Percentiles rank a stretch among this genome's conserved stretches.
phyloP scores from a whole-genome alignment of 1,140 invertebrate species.

The Globodera rostochiensis region DNA sequence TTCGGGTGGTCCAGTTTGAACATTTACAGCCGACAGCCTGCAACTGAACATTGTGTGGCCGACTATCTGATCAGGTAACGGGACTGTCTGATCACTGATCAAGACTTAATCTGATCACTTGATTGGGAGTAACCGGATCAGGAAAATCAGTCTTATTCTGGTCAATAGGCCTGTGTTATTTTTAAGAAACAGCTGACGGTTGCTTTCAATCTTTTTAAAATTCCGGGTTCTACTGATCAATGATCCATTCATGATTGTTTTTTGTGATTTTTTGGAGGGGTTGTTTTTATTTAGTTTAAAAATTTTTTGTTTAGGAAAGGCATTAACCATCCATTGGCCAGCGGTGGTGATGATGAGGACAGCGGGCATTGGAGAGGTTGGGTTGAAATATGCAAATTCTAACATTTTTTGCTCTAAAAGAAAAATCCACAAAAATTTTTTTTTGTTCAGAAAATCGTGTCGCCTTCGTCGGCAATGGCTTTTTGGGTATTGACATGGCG shows the following conservation, averaged over 20 bases:
- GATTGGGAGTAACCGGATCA: no score
- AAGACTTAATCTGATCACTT: no score
- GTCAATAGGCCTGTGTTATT: background rate
- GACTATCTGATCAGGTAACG: slow-evolving; percentile 12
- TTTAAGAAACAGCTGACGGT: background rate
- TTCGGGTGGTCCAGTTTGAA: background rate
- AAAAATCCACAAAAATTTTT: no score
- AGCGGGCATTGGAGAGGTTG: background rate
- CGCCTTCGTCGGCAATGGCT: slow-evolving; percentile 48
- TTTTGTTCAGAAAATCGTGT: slow-evolving; percentile 5
- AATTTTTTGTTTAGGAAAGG: background rate
- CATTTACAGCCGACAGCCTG: slow-evolving; percentile 9
- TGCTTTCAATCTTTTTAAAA: no score
- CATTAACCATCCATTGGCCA: slow-evolving; percentile 10
- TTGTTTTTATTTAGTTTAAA: background rate
- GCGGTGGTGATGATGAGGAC: background rate
- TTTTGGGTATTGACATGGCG: slow-evolving; percentile 39
- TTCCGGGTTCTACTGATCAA: no score
- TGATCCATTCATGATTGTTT: background rate
- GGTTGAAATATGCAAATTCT: background rate
- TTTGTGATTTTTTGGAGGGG: background rate
- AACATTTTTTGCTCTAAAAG: no score
- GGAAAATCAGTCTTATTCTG: background rate
- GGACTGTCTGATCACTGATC: no score
- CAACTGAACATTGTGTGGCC: slow-evolving; percentile 20